Evolutionary conservation across 2,113 vertebrate species (phyloP), one percentile per base, ranked within the genome.

Genomic region (Dromas ardeola): DNA sequence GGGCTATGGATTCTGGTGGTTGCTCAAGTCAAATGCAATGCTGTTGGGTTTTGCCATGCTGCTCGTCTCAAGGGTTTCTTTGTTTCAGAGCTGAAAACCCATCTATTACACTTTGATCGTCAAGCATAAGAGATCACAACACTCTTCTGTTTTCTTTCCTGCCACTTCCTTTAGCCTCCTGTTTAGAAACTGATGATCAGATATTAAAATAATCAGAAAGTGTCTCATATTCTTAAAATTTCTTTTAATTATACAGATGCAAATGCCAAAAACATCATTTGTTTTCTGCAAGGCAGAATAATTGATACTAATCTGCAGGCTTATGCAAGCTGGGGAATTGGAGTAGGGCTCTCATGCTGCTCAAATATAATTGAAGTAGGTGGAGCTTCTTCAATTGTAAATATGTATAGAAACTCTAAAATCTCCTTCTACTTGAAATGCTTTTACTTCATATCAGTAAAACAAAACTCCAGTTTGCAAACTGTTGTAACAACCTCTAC

Each of bases 41-140:
- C 2, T 74, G 2, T 15, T 70, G 18, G 1, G 0, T 21, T 77
- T 82, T 77, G 10, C 7, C 19, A 22, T 32, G 22, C 3, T 19
- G 4, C 53, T 84, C 77, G 2, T 9, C 81, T 76, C 10, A 27
- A 81, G 13, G 3, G 14, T 71, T 72, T 81, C 11, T 65, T 45
- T 50, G 8, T 47, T 87, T 82, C 70, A 70, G 15, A 85, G 15
- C 5, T 77, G 22, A 53, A 32, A 73, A 45, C 2, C 4, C 9
- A 50, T 23, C 1, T 1, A 4, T 47, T 85, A 8, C 36, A 32
- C 5, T 59, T 78, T 20, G 13, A 10, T 11, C 34, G 6, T 21
- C 8, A 83, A 69, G 4, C 4, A 8, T 79, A 56, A 77, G 45
- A 77, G 15, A 73, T 29, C 4, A 3, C 6, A 43, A 11, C 6